A percentile compares a stretch with the other conserved stretches of the same genome.
phyloP scores from a whole-genome alignment of 2,888 invertebrate genomes.

The Lepetodrilus schrolli region DNA sequence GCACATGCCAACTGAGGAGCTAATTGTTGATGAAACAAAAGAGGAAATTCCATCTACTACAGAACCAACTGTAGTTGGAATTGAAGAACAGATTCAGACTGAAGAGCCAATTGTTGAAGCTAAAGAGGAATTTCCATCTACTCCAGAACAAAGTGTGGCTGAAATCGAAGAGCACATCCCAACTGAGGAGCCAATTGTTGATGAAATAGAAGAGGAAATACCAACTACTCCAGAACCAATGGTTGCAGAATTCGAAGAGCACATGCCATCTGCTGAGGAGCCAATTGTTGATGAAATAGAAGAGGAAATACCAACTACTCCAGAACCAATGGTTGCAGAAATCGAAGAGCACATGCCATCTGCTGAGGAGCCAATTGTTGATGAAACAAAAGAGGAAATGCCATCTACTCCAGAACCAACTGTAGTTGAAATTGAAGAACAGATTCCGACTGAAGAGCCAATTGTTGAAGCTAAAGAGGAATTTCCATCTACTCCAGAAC shows the following conservation, averaged over 20 bases:
- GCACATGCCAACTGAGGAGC: background rate
- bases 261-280: background rate
- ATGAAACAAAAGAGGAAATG: background rate
- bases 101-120: background rate
- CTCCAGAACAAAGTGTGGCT: too few species aligned
- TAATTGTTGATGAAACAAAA: background rate
- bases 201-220: background rate
- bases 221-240: background rate
- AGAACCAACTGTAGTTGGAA: background rate
- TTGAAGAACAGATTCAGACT: background rate
- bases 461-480: background rate
- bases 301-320: conserved; percentile 19
- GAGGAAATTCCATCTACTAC: background rate
- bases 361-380: background rate
- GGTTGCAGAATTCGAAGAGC: background rate
- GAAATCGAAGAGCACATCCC: too few species aligned
- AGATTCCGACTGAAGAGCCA: background rate
- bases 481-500: background rate
- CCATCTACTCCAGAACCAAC: background rate
- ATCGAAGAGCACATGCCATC: background rate
- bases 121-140: too few species aligned
- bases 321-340: conserved; percentile 30
- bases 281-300: background rate
- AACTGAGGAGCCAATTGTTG: background rate
- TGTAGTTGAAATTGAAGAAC: background rate